Percentiles rank a stretch among this genome's conserved stretches.
phyloP scores from a whole-genome alignment of 2,797 vertebrate genomes.

The Danio tinwini region DNA sequence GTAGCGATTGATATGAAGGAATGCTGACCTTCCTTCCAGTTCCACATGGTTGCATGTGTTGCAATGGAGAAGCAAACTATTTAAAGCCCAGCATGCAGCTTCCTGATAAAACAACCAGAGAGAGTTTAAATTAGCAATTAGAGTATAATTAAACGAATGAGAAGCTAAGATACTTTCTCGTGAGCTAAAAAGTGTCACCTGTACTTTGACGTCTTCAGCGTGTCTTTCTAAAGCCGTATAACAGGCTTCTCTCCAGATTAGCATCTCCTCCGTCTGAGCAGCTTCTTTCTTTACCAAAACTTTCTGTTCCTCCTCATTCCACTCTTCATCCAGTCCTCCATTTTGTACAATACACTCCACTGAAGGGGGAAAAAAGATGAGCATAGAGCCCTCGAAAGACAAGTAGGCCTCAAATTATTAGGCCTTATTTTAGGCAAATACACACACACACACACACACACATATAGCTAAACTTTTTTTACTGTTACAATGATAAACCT shows the following conservation, averaged over 20 bases:
- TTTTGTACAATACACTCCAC: constrained; percentile 92
- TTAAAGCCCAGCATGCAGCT: constrained; percentile 92
- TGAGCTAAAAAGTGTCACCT: constrained; percentile 74
- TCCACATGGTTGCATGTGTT: constrained; percentile 78
- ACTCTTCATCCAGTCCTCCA: constrained; percentile 78
- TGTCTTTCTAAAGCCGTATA: constrained; percentile 88
- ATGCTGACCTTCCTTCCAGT: constrained; percentile 83
- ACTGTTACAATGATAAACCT: too few relatives aligned
- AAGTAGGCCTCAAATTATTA: too few relatives aligned
- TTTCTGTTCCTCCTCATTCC: constrained; percentile 76
- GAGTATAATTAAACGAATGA: background rate
- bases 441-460: too few relatives aligned
- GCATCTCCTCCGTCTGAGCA: constrained; percentile 58
- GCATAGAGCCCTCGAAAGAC: too few relatives aligned
- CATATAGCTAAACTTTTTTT: too few relatives aligned
- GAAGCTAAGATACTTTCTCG: background rate
- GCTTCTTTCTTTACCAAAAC: constrained; percentile 76
- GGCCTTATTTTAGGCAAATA: too few relatives aligned
- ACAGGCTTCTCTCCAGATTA: constrained; percentile 89
- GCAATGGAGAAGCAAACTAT: constrained; percentile 89
- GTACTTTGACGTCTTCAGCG: constrained; percentile 81
- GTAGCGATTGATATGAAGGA: background rate
- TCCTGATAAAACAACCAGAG: constrained; percentile 76
- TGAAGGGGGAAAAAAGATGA: constrained; percentile 61
- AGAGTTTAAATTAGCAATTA: background rate